Evolutionary conservation across 2,113 vertebrate species (phyloP).

Genomic region (Leucosticte australis): DNA sequence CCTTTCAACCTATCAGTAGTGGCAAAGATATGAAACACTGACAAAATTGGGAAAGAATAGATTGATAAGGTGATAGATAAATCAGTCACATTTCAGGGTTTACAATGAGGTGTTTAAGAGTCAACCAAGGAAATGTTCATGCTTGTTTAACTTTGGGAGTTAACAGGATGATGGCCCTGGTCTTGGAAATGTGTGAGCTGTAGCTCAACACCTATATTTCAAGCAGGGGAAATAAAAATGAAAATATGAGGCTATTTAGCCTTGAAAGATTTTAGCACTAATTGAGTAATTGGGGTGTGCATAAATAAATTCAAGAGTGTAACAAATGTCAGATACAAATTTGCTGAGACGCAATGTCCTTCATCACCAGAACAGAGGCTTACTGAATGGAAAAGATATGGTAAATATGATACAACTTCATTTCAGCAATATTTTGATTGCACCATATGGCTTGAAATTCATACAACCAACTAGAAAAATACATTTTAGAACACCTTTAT

Average conservation of each 20-base stretch:
- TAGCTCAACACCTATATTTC: background rate
- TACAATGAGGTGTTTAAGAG: background rate
- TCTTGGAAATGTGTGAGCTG: fast-evolving
- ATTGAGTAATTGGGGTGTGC: background rate
- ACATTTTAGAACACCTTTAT: background rate
- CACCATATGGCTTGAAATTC: background rate
- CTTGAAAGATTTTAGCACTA: background rate
- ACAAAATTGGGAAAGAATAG: background rate
- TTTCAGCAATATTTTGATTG: background rate
- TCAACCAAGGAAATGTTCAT: background rate
- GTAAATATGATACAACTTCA: background rate
- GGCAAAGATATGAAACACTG: background rate
- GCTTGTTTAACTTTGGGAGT: background rate
- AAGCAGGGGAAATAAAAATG: background rate
- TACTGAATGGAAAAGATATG: background rate
- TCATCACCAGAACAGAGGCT: background rate
- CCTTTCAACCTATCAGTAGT: background rate
- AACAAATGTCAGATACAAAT: background rate
- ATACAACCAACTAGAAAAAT: background rate
- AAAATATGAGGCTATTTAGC: background rate
- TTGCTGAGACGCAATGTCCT: background rate
- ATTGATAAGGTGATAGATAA: background rate
- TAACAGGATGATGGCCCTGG: background rate
- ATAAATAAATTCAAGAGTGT: background rate
- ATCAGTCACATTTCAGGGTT: background rate